A percentile compares a stretch with the other conserved stretches of the same genome.
Conservation (phyloP, 2,888 invertebrate species). For the Ochropleura leucogaster region DNA sequence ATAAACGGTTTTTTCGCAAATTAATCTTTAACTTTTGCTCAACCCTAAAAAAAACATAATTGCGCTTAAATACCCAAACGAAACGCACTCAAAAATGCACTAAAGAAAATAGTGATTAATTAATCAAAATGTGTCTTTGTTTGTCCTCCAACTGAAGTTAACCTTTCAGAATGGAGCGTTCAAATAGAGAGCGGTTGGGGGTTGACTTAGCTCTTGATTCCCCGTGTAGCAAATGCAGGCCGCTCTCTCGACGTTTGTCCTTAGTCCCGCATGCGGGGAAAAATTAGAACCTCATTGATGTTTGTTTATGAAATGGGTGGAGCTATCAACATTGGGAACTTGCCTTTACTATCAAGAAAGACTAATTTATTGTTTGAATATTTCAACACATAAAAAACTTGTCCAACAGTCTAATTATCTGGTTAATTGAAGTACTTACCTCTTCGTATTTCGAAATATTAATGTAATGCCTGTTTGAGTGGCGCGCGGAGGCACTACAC, state of each 20-base stretch:
- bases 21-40: not conserved
- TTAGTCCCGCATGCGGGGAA: constrained; percentile 39
- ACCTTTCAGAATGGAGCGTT: constrained; percentile 81
- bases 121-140: constrained; percentile 62
- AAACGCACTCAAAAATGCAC: constrained; percentile 6
- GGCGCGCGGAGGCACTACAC: too few relatives aligned
- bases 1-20: too few relatives aligned
- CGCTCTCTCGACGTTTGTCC: constrained; percentile 71
- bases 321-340: not conserved
- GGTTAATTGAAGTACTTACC: too few relatives aligned
- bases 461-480: too few relatives aligned
- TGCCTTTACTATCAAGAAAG: not conserved
- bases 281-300: constrained; percentile 47
- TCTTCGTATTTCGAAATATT: too few relatives aligned
- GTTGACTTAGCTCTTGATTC: constrained; percentile 88
- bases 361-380: not conserved
- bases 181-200: constrained; percentile 81
- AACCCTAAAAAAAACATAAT: not conserved
- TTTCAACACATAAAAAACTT: not conserved
- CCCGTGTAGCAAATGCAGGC: constrained; percentile 82
- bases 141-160: constrained; percentile 64
- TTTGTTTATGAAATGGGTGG: constrained; percentile 28
- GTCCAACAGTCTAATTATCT: too few relatives aligned
- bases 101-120: constrained; percentile 54
- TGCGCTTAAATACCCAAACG: not conserved